Percentiles rank a stretch among this genome's conserved stretches.
Conservation (phyloP, 2,888 invertebrate genomes). For the Rhingia campestris region DNA sequence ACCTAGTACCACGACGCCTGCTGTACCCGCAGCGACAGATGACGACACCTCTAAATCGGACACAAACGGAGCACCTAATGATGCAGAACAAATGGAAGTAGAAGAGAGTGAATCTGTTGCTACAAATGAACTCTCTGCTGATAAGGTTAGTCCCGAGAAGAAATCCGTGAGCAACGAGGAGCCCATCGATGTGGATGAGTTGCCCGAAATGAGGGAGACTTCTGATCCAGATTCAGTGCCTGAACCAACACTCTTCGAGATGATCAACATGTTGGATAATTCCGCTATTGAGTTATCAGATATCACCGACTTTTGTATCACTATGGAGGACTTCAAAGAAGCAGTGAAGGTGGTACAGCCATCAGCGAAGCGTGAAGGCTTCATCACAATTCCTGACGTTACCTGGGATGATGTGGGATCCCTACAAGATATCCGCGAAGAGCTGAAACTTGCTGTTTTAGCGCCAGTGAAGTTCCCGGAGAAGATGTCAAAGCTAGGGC, state of each 20-base stretch:
- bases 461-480: slow-evolving; percentile 95
- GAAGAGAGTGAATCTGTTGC: slow-evolving; percentile 54
- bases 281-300: slow-evolving; percentile 86
- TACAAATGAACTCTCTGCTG: slow-evolving; percentile 5
- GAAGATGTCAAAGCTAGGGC: slow-evolving; percentile 89
- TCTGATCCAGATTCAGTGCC: slow-evolving; percentile 60
- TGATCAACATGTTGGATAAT: slow-evolving; percentile 87
- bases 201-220: slow-evolving; percentile 77
- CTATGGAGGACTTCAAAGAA: slow-evolving; percentile 89
- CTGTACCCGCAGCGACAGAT: slow-evolving; percentile 17
- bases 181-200: slow-evolving; percentile 83
- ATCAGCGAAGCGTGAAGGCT: slow-evolving; percentile 97
- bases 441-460: slow-evolving; percentile 94
- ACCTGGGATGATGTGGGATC: slow-evolving; percentile 99
- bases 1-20: slow-evolving; percentile 41
- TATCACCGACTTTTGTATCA: slow-evolving; percentile 87
- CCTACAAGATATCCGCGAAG: slow-evolving; percentile 92
- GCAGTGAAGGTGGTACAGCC: slow-evolving; percentile 94
- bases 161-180: slow-evolving; percentile 75
- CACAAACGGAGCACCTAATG: slow-evolving; percentile 75
- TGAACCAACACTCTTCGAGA: slow-evolving; percentile 84
- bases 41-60: slow-evolving; percentile 53
- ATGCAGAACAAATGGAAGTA: slow-evolving; percentile 76
- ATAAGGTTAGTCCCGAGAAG: slow-evolving; percentile 4
- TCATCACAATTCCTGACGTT: slow-evolving; percentile 98